phyloP scores from a whole-genome alignment of 2,888 invertebrate species.

The Diarsia mendica region DNA sequence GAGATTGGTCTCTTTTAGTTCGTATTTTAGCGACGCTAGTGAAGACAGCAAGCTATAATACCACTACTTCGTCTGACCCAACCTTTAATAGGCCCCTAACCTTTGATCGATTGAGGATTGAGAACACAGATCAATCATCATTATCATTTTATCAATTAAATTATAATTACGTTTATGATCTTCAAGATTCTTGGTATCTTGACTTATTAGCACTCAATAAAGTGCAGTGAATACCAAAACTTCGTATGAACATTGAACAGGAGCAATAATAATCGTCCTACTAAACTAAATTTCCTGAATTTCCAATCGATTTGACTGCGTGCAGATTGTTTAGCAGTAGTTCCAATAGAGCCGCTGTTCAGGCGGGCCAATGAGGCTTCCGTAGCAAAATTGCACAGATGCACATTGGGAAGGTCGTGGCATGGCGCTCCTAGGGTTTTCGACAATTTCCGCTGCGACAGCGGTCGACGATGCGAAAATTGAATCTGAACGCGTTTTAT shows the following conservation, averaged over 20 bases:
- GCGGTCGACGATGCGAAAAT: constrained; percentile 65
- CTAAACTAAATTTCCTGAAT: constrained; percentile 11
- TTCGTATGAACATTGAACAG: constrained; percentile 10
- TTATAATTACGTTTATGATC: constrained; percentile 14
- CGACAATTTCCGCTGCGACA: constrained; percentile 70
- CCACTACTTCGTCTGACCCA: background rate
- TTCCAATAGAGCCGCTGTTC: constrained; percentile 23
- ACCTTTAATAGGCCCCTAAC: constrained; percentile 7
- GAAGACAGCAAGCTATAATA: background rate
- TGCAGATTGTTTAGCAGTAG: constrained; percentile 22
- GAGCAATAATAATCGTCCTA: background rate
- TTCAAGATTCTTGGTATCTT: background rate
- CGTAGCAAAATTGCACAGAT: constrained; percentile 63
- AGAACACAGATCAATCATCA: constrained; percentile 13
- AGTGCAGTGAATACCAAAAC: background rate
- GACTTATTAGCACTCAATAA: background rate
- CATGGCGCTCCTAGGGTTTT: constrained; percentile 63
- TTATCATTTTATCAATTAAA: constrained; percentile 16
- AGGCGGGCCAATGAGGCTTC: constrained; percentile 51
- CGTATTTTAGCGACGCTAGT: background rate
- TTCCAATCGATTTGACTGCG: constrained; percentile 6
- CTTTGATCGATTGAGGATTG: constrained; percentile 14
- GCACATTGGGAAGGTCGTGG: constrained; percentile 50
- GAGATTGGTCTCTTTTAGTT: constrained; percentile 4
- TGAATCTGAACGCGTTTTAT: constrained; percentile 64